Evolutionary conservation across 2,888 invertebrate genomes (phyloP).

Genomic region (Ganaspis brasiliensis): DNA sequence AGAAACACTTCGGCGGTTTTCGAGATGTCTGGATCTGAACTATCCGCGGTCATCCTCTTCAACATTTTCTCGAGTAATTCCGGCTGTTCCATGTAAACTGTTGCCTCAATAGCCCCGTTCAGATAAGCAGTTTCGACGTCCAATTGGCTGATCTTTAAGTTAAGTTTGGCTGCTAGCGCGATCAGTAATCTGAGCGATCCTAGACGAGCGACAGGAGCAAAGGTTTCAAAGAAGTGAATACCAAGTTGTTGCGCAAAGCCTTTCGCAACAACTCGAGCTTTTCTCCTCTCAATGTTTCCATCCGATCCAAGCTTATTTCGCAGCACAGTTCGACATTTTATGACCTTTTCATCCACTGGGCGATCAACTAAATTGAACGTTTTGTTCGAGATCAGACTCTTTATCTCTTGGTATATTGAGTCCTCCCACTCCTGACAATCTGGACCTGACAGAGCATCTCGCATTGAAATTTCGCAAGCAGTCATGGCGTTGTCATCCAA

Average conservation of each 20-base stretch:
- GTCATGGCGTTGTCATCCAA: background rate
- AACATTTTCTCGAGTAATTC: slow-evolving; percentile 42
- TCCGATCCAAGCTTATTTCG: no score
- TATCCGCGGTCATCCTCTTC: slow-evolving; percentile 38
- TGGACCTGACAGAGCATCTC: slow-evolving; percentile 44
- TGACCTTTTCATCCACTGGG: slow-evolving; percentile 45
- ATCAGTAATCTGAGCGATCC: no score
- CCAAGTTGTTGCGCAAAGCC: slow-evolving; percentile 60
- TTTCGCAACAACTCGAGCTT: no score
- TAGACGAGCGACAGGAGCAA: no score
- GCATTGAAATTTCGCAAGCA: slow-evolving; percentile 39
- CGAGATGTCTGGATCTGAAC: slow-evolving; percentile 1
- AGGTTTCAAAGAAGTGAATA: slow-evolving; percentile 55
- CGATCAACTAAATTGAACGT: slow-evolving; percentile 51
- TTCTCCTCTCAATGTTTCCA: no score
- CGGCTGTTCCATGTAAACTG: slow-evolving; percentile 55
- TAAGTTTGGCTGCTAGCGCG: slow-evolving; percentile 51
- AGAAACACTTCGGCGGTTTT: slow-evolving; percentile 29
- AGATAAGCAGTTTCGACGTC: slow-evolving; percentile 63
- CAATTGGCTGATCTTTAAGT: slow-evolving; percentile 58
- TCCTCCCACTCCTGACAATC: slow-evolving; percentile 50
- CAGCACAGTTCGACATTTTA: no score
- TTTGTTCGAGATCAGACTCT: slow-evolving; percentile 53
- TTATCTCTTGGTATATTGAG: slow-evolving; percentile 48
- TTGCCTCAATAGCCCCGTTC: slow-evolving; percentile 54